Percentiles rank a stretch among this genome's conserved stretches.
These are phyloP conservation scores for Noctua fimbriata DNA, from an alignment of 2,888 invertebrate species.

Conservation along the genomic window DNA sequence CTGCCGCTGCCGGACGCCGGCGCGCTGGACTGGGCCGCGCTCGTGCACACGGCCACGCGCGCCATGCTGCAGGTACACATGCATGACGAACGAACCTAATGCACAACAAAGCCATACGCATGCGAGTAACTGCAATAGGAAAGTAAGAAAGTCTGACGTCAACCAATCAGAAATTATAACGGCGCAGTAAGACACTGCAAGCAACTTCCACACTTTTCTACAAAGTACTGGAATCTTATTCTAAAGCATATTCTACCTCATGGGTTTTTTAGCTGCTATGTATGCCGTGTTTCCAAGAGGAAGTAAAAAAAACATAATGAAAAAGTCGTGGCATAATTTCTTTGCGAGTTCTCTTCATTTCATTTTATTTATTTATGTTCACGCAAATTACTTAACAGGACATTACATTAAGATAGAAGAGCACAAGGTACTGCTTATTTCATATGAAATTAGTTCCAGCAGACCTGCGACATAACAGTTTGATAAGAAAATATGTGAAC, in stretches of 20 bases:
- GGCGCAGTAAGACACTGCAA: neutral
- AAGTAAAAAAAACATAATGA: neutral
- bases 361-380: neutral
- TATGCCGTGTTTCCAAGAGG: neutral
- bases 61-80: slow-evolving; percentile 91
- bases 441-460: too few species aligned
- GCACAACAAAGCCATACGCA: neutral
- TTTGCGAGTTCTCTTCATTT: neutral
- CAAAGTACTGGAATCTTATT: neutral
- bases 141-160: neutral
- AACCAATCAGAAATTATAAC: neutral
- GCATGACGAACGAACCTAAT: neutral
- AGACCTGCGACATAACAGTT: too few species aligned
- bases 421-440: too few species aligned
- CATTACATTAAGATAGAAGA: neutral
- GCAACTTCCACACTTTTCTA: neutral
- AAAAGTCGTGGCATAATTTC: neutral
- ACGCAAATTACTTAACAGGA: neutral
- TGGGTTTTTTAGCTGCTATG: neutral
- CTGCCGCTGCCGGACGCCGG: slow-evolving; percentile 92
- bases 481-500: neutral
- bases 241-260: neutral
- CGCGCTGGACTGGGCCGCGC: slow-evolving; percentile 94
- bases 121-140: neutral
- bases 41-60: slow-evolving; percentile 95